phyloP scores from a whole-genome alignment of 1,140 invertebrate species.

The Aphelenchoides avenae region DNA sequence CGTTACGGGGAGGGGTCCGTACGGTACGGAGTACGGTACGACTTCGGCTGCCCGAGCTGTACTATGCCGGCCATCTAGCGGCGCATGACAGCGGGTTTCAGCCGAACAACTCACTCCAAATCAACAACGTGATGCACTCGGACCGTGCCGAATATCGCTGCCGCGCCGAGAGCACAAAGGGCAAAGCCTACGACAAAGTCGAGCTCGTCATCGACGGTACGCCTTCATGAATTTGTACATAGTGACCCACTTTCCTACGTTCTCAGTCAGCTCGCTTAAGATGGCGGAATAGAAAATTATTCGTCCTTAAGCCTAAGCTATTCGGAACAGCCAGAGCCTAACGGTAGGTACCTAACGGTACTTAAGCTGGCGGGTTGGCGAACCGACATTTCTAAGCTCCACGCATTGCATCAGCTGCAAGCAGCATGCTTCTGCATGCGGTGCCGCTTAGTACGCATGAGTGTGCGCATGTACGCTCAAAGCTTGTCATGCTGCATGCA shows the following conservation, averaged over 20 bases:
- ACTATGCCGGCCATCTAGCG: conserved; percentile 22
- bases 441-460: too few relatives aligned
- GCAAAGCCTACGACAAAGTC: conserved; percentile 49
- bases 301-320: not conserved
- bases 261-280: not conserved
- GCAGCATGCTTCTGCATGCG: too few relatives aligned
- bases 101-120: conserved; percentile 60
- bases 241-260: not conserved
- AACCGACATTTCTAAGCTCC: not conserved
- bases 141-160: conserved; percentile 62
- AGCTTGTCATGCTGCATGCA: too few relatives aligned
- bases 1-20: too few relatives aligned
- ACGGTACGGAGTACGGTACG: too few relatives aligned
- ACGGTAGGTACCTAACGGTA: not conserved
- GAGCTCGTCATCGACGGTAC: conserved; percentile 43
- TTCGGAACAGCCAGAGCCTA: too few relatives aligned
- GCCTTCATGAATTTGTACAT: conserved; percentile 9
- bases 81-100: conserved; percentile 44
- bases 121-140: conserved; percentile 51
- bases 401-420: too few relatives aligned
- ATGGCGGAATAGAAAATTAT: not conserved
- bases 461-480: too few relatives aligned
- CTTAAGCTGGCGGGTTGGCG: not conserved
- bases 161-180: conserved; percentile 58
- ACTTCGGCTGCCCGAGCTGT: not conserved